These are phyloP conservation scores for Australoheros facetus DNA, from an alignment of 2,797 vertebrate genomes.

Conservation along the genomic window DNA sequence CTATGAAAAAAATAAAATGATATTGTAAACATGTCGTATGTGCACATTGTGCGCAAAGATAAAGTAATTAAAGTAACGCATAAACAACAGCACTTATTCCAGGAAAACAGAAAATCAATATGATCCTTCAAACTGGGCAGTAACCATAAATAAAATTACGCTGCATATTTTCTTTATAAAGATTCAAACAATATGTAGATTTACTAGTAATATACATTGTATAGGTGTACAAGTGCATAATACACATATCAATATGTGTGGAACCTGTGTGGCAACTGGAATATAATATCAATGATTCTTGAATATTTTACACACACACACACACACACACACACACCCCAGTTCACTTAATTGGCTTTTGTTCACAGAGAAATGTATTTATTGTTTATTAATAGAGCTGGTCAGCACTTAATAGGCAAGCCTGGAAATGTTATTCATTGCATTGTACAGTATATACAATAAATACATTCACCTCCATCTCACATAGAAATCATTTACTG, in stretches of 20 bases:
- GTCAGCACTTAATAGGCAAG: background rate
- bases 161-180: background rate
- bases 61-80: background rate
- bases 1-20: background rate
- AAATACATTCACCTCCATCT: constrained; percentile 3
- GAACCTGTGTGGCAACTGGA: background rate
- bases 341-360: background rate
- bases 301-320: background rate
- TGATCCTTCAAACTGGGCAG: background rate
- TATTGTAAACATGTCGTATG: background rate
- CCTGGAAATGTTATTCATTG: background rate
- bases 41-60: background rate
- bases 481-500: background rate
- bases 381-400: background rate
- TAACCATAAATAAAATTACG: background rate
- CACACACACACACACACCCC: too few species aligned
- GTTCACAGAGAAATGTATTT: background rate
- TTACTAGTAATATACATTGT: background rate
- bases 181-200: background rate
- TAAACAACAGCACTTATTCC: background rate
- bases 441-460: constrained; percentile 3
- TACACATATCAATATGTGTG: background rate
- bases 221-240: background rate
- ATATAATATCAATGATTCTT: background rate
- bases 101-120: background rate